Base-by-base conservation (phyloP, 2,797 vertebrate genomes). In the Ceryle rudis region DNA sequence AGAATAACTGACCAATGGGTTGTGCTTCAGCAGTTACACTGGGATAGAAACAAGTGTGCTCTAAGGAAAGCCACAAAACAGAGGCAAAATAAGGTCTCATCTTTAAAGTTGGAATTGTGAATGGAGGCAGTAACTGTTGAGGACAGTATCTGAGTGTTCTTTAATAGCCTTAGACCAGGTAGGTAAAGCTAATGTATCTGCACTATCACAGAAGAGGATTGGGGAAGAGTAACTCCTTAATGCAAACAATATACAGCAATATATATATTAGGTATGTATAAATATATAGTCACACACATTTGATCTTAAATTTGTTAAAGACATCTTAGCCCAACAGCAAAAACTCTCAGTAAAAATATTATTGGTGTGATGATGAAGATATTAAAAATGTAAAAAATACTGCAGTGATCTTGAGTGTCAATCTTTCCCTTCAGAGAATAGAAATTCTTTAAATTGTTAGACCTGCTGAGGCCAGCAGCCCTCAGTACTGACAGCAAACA, bases 191-290 rank as follows among this genome's bases (percentile, higher is more conserved):
- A 11, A 65, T 33, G 69, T 39, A 46, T 64, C 85, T 23, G 19
- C 47, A 47, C 51, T 28, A 17, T 33, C 77, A 92, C 88, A 91
- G 28, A 35, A 42, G 64, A 64, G 83, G 71, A 65, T 0, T 31
- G 39, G 31, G 58, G 44, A 90, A 67, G 80, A 78, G 6, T 61
- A 92, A 90, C 70, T 65, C 49, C 83, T 92, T 54, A 86, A 92
- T 75, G 86, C 83, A 89, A 86, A 86, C 70, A 86, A 78, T 71
- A 52, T 75, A 90, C 86, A 94, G 70, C 90, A 54, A 86, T 81
- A 73, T 74, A 93, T 91, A 42, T 64, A 75, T 49, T 64, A 70
- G n/a, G 3, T 44, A 71, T 39, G 23, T 92, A 95, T 81, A 95
- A 89, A 75, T 72, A 89, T 37, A 89, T 69, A 92, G 54, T 89